Conservation (phyloP, 2,797 vertebrate genomes). For the Pogoniulus pusillus region DNA sequence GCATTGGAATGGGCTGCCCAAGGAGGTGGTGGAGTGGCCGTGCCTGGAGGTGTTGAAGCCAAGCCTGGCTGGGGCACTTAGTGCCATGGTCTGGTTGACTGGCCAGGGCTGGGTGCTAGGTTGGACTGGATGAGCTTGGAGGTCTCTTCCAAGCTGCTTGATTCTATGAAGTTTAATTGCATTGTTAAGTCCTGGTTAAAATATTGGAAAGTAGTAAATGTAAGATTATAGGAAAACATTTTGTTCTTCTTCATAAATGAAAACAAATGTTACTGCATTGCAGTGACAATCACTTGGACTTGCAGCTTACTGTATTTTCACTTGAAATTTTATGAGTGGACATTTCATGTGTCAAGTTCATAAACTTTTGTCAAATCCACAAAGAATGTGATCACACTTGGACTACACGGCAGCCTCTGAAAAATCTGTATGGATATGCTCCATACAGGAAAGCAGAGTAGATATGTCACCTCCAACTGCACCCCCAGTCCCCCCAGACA, state of each 20-base stretch:
- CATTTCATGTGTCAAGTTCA: neutral
- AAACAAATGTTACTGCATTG: neutral
- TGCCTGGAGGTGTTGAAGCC: no score
- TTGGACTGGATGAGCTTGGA: no score
- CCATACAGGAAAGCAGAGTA: neutral
- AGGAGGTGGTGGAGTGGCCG: no score
- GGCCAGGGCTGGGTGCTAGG: no score
- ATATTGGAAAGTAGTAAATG: neutral
- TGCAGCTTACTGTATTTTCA: neutral
- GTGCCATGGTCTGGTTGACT: no score
- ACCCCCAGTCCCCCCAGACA: neutral
- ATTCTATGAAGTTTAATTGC: neutral
- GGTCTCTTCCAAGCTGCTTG: no score
- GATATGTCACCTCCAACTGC: neutral
- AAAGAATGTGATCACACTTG: neutral
- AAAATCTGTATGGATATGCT: neutral
- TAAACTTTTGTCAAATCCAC: neutral
- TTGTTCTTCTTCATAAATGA: neutral
- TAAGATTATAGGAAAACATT: neutral
- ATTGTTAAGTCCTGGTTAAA: neutral
- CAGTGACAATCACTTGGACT: neutral
- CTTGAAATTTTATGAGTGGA: neutral
- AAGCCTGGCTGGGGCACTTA: no score
- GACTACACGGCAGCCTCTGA: neutral
- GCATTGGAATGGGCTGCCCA: no score